Conservation (phyloP, 2,113 vertebrate species). For the Pachyramphus minor region DNA sequence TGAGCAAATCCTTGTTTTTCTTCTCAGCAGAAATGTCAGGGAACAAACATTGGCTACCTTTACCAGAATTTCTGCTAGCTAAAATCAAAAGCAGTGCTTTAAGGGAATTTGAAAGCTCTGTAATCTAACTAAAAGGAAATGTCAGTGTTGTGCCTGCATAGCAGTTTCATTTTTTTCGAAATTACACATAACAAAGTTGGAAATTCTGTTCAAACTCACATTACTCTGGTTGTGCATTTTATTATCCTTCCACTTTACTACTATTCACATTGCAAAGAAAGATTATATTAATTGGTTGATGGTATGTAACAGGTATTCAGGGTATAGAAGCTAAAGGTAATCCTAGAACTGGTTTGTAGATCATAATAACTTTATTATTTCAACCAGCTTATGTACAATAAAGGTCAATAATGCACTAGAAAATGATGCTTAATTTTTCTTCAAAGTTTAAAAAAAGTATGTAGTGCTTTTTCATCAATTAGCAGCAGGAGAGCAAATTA, state of each 20-base stretch:
- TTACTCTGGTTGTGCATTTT: not conserved
- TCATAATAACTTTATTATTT: conserved; percentile 9
- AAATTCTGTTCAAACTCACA: not conserved
- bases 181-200: not conserved
- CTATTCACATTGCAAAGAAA: not conserved
- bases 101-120: not conserved
- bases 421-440: conserved; percentile 49
- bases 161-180: not conserved
- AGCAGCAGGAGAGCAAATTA: conserved; percentile 59
- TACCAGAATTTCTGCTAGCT: not conserved
- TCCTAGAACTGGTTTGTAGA: not conserved
- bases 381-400: not conserved
- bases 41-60: conserved; percentile 35
- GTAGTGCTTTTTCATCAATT: conserved; percentile 64
- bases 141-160: not conserved
- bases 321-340: not conserved
- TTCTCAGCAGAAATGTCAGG: conserved; percentile 38
- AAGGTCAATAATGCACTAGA: conserved; percentile 43
- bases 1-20: conserved; percentile 37
- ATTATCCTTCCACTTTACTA: not conserved
- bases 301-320: not conserved
- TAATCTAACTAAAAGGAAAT: not conserved
- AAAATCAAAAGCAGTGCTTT: not conserved
- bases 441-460: conserved; percentile 35
- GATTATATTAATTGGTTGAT: not conserved